Evolutionary conservation across 1,140 invertebrate species (phyloP).

Genomic region (Aphis craccivora): DNA sequence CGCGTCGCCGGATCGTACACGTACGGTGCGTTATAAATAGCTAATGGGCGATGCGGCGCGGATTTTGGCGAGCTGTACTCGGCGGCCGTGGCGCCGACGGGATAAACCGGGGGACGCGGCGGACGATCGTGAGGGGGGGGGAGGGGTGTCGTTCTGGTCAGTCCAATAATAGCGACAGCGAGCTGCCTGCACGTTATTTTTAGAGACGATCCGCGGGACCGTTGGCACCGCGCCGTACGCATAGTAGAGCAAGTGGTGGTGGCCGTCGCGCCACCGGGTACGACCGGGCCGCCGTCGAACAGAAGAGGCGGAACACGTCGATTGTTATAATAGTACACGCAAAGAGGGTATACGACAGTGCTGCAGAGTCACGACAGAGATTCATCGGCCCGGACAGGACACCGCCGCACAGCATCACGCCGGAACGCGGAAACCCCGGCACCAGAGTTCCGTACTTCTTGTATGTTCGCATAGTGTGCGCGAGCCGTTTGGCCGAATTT

Average conservation of each 20-base stretch:
- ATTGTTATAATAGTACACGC: too few species aligned
- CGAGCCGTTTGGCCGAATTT: constrained; percentile 47
- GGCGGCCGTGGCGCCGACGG: not conserved
- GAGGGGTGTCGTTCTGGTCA: too few species aligned
- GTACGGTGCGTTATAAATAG: constrained; percentile 28
- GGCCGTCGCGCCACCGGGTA: too few species aligned
- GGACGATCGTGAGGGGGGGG: not conserved
- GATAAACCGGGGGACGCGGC: too few species aligned
- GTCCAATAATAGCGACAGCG: constrained; percentile 22
- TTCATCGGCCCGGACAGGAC: not conserved
- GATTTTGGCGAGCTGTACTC: constrained; percentile 27
- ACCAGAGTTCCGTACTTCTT: constrained; percentile 56
- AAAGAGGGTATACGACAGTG: too few species aligned
- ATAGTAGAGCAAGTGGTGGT: not conserved
- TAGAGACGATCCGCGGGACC: not conserved
- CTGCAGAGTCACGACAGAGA: not conserved
- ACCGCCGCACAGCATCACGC: not conserved
- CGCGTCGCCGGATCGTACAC: not conserved
- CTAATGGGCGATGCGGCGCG: not conserved
- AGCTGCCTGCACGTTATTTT: constrained; percentile 23
- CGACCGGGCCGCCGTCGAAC: too few species aligned
- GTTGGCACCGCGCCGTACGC: not conserved
- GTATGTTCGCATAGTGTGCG: constrained; percentile 44
- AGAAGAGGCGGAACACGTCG: too few species aligned
- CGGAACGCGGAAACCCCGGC: not conserved